phyloP scores from a whole-genome alignment of 2,888 invertebrate species.

The Caenorhabditis macrosperma region DNA sequence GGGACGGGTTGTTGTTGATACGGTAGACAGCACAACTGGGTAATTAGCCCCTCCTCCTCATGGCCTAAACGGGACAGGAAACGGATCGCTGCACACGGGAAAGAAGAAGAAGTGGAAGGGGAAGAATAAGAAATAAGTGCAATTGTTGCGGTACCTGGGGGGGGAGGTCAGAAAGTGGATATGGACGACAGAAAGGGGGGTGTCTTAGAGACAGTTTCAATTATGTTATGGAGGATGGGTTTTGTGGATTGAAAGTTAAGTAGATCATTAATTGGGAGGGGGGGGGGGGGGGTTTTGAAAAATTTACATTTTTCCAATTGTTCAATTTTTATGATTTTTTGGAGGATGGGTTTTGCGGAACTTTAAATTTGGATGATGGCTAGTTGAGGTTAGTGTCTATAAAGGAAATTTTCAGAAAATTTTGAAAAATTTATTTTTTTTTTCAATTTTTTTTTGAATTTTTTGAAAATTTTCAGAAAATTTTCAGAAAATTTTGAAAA shows the following conservation, averaged over 20 bases:
- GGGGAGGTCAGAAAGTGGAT: background rate
- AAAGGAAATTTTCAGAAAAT: background rate
- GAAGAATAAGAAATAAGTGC: slow-evolving; percentile 18
- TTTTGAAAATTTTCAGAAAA: background rate
- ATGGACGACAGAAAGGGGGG: too few relatives aligned
- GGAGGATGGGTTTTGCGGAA: too few relatives aligned
- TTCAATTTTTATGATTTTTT: too few relatives aligned
- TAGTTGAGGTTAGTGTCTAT: background rate
- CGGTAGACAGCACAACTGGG: slow-evolving; percentile 64
- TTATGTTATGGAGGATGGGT: too few relatives aligned
- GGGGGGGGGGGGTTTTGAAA: too few relatives aligned
- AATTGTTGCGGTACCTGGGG: slow-evolving; percentile 29
- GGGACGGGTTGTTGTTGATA: slow-evolving; percentile 45
- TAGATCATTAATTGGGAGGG: too few relatives aligned
- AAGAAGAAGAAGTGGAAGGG: too few relatives aligned
- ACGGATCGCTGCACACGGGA: slow-evolving; percentile 54
- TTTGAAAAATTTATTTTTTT: background rate
- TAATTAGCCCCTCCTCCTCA: slow-evolving; percentile 53
- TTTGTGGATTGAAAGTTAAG: too few relatives aligned
- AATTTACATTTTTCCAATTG: too few relatives aligned
- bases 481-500: background rate
- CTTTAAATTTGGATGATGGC: too few relatives aligned
- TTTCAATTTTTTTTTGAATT: background rate
- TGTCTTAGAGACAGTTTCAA: too few relatives aligned
- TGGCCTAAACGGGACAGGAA: slow-evolving; percentile 57